Conservation (phyloP, 2,113 vertebrate species). For the Oncorhynchus clarkii region DNA sequence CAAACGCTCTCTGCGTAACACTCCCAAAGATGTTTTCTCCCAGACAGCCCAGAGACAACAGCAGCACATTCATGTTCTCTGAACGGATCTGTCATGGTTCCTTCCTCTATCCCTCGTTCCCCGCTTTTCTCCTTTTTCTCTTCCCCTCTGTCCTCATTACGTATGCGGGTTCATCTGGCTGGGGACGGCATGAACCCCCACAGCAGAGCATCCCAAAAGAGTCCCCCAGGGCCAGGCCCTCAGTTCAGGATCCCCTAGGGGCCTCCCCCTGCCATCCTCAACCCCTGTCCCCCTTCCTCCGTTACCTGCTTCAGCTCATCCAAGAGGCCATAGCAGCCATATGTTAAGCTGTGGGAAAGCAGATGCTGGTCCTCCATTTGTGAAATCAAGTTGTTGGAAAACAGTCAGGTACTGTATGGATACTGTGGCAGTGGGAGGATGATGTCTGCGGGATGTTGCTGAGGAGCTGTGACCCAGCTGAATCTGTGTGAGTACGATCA, state of each 20-base stretch:
- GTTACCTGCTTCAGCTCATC: constrained; percentile 88
- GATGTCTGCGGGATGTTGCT: background rate
- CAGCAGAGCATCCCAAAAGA: constrained; percentile 55
- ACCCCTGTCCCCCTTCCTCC: constrained; percentile 1
- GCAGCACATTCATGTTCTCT: background rate
- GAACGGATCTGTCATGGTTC: background rate
- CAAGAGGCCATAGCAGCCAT: constrained; percentile 85
- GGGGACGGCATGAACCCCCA: constrained; percentile 61
- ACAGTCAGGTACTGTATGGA: constrained; percentile 77
- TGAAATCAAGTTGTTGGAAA: constrained; percentile 99
- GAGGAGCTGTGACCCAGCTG: background rate
- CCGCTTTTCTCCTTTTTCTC: too few relatives aligned
- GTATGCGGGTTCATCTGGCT: constrained; percentile 74
- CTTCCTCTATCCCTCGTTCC: background rate
- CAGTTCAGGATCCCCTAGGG: constrained; percentile 54
- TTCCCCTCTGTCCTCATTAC: constrained; percentile 37
- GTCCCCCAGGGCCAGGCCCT: constrained; percentile 75
- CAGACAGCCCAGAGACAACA: background rate
- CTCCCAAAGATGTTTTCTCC: background rate
- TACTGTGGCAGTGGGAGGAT: constrained; percentile 41
- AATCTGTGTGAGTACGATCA: background rate
- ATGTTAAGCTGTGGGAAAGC: constrained; percentile 95
- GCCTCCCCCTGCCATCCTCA: constrained; percentile 50
- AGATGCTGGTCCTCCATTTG: constrained; percentile 99
- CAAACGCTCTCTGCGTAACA: background rate